These are phyloP conservation scores for Galagoides demidoff DNA, from an alignment of 2,797 vertebrate species.

Conservation along the genomic window DNA sequence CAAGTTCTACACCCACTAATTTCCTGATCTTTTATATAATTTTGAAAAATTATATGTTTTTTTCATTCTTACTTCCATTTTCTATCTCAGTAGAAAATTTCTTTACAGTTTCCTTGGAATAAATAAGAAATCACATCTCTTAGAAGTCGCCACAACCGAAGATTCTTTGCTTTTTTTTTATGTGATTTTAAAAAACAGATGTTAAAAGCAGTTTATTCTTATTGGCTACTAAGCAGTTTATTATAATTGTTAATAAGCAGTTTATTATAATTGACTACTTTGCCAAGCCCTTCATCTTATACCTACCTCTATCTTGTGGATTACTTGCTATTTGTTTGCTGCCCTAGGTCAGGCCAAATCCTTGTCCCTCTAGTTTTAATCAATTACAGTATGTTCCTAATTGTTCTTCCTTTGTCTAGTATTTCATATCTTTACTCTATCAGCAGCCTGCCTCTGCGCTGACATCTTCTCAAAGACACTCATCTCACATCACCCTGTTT, in stretches of 20 bases:
- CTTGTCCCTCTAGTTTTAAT: neutral
- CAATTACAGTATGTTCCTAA: neutral
- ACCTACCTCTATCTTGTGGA: neutral
- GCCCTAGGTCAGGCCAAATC: neutral
- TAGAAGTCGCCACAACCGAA: neutral
- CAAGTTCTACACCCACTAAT: slow-evolving; percentile 57
- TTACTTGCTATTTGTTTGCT: neutral
- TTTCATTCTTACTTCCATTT: slow-evolving; percentile 1
- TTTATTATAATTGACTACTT: neutral
- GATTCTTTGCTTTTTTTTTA: neutral
- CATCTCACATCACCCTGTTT: neutral
- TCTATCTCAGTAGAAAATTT: neutral
- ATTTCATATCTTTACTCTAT: neutral
- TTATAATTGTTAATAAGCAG: neutral
- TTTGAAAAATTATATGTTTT: slow-evolving; percentile 46
- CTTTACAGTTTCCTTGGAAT: slow-evolving; percentile 29
- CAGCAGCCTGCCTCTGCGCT: too few species aligned
- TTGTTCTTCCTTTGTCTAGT: neutral
- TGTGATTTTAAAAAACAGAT: slow-evolving; percentile 21
- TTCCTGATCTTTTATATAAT: slow-evolving; percentile 42
- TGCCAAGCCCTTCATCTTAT: neutral
- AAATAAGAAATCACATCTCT: slow-evolving; percentile 3
- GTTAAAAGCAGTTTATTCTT: neutral
- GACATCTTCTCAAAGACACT: neutral
- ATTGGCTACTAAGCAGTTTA: neutral